phyloP scores from a whole-genome alignment of 2,797 vertebrate species.

The Melanogrammus aeglefinus region DNA sequence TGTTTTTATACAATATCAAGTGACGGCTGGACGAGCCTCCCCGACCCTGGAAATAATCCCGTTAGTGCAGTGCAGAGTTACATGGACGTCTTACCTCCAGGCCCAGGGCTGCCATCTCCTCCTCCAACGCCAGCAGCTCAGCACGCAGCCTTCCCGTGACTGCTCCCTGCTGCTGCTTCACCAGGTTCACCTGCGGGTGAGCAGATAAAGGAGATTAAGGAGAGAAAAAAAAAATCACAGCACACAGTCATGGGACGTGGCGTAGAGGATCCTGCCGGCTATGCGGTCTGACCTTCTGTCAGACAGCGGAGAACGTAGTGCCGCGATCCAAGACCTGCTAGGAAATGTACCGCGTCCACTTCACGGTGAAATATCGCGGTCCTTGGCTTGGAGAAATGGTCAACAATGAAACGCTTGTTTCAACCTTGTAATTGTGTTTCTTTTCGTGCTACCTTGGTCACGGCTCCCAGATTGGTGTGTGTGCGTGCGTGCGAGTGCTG shows the following conservation, averaged over 20 bases:
- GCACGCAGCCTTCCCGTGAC: constrained; percentile 70
- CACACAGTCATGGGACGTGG: not conserved
- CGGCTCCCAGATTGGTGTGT: not conserved
- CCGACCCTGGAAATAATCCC: not conserved
- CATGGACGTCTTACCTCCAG: constrained; percentile 59
- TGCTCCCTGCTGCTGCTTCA: constrained; percentile 80
- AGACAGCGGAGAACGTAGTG: not conserved
- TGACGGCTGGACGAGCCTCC: not conserved
- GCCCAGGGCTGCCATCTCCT: constrained; percentile 61
- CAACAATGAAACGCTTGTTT: not conserved
- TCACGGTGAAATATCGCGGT: not conserved
- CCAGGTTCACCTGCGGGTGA: constrained; percentile 73
- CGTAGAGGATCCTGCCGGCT: not conserved
- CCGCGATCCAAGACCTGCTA: no score
- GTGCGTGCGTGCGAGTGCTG: no score
- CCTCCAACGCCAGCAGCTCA: constrained; percentile 72
- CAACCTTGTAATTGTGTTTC: not conserved
- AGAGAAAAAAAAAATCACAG: not conserved
- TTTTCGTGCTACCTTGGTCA: not conserved
- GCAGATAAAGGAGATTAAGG: constrained; percentile 12
- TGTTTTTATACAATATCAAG: not conserved
- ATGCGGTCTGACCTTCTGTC: constrained; percentile 7
- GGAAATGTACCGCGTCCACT: not conserved
- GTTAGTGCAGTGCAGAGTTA: not conserved
- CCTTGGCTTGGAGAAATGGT: not conserved